Evolutionary conservation across 2,888 invertebrate genomes (phyloP).

Genomic region (Didymodactylos carnosus): DNA sequence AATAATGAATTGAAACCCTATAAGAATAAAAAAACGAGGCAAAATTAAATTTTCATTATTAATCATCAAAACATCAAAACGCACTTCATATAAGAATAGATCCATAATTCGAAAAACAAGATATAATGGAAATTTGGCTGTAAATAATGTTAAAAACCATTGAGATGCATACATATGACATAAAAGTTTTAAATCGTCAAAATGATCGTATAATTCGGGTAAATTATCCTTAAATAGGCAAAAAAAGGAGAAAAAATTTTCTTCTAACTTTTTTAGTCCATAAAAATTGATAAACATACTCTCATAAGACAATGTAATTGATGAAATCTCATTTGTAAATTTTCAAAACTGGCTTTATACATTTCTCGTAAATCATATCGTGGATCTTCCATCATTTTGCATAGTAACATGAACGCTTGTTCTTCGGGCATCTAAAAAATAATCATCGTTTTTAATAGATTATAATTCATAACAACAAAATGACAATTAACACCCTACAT

Average conservation of each 20-base stretch:
- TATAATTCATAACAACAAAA: no score
- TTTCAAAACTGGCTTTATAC: constrained; percentile 88
- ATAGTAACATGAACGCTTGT: constrained; percentile 87
- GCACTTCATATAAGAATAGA: constrained; percentile 23
- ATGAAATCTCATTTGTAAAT: constrained; percentile 74
- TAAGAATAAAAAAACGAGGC: no score
- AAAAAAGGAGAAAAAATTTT: no score
- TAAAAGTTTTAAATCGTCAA: constrained; percentile 57
- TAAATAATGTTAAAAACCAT: constrained; percentile 98
- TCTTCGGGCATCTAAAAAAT: constrained; percentile 69
- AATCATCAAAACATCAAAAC: background rate
- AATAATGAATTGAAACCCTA: constrained; percentile 75
- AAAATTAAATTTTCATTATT: no score
- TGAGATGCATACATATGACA: constrained; percentile 98
- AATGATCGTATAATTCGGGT: constrained; percentile 37
- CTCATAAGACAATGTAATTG: constrained; percentile 80
- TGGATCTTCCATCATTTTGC: constrained; percentile 65
- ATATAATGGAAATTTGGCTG: constrained; percentile 86
- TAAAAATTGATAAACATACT: no score
- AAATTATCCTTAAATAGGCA: constrained; percentile 18
- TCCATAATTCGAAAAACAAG: constrained; percentile 92
- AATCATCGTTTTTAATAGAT: background rate
- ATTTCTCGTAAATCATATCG: constrained; percentile 77
- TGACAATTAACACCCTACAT: constrained; percentile 34
- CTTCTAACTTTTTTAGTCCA: no score